A percentile compares a stretch with the other conserved stretches of the same genome.
phyloP scores from a whole-genome alignment of 2,888 invertebrate species.

The Aricia artaxerxes region DNA sequence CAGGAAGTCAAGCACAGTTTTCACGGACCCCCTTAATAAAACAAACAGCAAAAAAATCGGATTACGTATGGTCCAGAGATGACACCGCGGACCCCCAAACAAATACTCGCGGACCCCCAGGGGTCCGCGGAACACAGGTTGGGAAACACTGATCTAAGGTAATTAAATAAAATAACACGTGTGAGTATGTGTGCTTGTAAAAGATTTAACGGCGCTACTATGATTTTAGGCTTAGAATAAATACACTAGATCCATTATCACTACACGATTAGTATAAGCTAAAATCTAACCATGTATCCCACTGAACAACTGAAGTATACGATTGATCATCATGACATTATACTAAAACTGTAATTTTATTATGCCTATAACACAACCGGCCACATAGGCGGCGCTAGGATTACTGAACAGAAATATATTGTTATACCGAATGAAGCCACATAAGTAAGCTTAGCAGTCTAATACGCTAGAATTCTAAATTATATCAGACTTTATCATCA shows the following conservation, averaged over 20 bases:
- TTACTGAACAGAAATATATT: slow-evolving; percentile 18
- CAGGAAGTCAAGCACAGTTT: too few species aligned
- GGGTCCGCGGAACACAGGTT: too few species aligned
- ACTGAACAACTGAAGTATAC: slow-evolving; percentile 11
- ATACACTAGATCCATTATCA: neutral
- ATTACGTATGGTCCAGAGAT: too few species aligned
- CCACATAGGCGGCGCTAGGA: neutral
- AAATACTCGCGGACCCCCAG: too few species aligned
- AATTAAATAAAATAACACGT: too few species aligned
- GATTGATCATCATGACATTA: slow-evolving; percentile 14
- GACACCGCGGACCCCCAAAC: too few species aligned
- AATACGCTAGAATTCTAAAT: neutral
- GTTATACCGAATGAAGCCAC: neutral
- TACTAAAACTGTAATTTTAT: neutral
- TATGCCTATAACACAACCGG: neutral
- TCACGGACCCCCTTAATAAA: too few species aligned
- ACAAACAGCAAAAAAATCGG: too few species aligned
- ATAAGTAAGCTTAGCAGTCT: slow-evolving; percentile 13
- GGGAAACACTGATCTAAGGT: too few species aligned
- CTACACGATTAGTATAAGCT: neutral
- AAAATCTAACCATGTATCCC: neutral
- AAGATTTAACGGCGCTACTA: too few species aligned
- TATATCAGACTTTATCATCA: neutral
- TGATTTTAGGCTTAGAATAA: too few species aligned
- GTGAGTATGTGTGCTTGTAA: too few species aligned